Evolutionary conservation across 1,140 invertebrate genomes (phyloP).

Genomic region (Meloidogyne hapla): DNA sequence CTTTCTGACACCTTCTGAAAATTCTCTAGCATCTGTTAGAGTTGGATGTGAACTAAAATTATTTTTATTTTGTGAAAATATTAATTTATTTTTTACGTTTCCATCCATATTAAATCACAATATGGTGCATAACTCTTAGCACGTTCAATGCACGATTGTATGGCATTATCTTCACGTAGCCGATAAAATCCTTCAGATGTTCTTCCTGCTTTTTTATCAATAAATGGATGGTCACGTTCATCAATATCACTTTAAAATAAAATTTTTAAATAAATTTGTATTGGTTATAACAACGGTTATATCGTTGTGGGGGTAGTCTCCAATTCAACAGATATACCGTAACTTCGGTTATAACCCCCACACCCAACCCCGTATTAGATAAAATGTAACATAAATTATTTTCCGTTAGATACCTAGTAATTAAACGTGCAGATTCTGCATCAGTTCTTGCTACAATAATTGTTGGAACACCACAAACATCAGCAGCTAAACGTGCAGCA

Average conservation of each 20-base stretch:
- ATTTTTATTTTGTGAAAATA: not conserved
- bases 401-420: slow-evolving; percentile 22
- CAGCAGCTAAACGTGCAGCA: slow-evolving; percentile 63
- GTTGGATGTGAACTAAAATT: slow-evolving; percentile 44
- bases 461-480: slow-evolving; percentile 62
- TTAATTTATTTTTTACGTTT: slow-evolving; percentile 50
- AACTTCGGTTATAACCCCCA: too few species aligned
- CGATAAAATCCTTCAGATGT: slow-evolving; percentile 64
- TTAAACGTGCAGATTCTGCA: slow-evolving; percentile 43
- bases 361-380: too few species aligned
- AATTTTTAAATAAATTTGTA: slow-evolving; percentile 18
- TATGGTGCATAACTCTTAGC: slow-evolving; percentile 65
- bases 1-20: slow-evolving; percentile 64
- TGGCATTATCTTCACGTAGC: slow-evolving; percentile 56
- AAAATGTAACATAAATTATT: not conserved
- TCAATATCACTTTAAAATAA: slow-evolving; percentile 60
- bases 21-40: slow-evolving; percentile 61
- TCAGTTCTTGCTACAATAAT: slow-evolving; percentile 64
- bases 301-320: too few species aligned
- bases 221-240: slow-evolving; percentile 64
- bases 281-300: too few species aligned
- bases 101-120: slow-evolving; percentile 66
- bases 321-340: too few species aligned
- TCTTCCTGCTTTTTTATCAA: slow-evolving; percentile 61
- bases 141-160: slow-evolving; percentile 62